Conservation (phyloP, 1,140 invertebrate species). For the Pseudomyrmex pallidus region DNA sequence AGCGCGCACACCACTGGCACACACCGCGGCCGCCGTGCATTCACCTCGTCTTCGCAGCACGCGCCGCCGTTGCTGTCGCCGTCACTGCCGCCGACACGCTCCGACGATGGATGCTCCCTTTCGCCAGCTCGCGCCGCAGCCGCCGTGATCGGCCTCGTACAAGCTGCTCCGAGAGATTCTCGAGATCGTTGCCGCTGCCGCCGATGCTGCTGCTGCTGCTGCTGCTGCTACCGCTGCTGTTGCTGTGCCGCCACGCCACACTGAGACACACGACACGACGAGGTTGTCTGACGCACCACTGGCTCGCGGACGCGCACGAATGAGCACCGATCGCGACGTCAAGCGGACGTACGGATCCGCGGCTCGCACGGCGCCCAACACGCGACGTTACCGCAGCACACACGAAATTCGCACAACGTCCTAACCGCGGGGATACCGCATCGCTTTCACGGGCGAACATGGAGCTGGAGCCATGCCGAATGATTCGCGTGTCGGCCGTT, state of each 20-base stretch:
- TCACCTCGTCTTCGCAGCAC: conserved; percentile 77
- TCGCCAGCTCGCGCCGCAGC: conserved; percentile 55
- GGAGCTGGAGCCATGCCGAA: conserved; percentile 79
- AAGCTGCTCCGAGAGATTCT: conserved; percentile 37
- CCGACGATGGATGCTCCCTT: conserved; percentile 50
- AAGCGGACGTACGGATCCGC: conserved; percentile 9
- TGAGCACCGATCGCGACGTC: conserved; percentile 22
- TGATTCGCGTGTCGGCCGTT: conserved; percentile 71
- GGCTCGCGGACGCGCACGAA: conserved; percentile 28
- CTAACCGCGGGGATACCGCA: conserved; percentile 82
- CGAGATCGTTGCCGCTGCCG: neutral
- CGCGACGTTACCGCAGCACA: conserved; percentile 73
- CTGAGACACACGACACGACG: conserved; percentile 55
- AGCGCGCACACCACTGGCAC: conserved; percentile 75
- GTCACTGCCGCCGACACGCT: conserved; percentile 55
- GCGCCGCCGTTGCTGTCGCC: conserved; percentile 72
- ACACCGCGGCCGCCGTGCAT: conserved; percentile 79
- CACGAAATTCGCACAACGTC: conserved; percentile 78
- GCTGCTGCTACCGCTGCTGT: neutral
- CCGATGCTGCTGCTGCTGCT: neutral
- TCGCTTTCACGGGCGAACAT: conserved; percentile 81
- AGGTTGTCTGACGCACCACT: conserved; percentile 57
- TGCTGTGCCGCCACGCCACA: conserved; percentile 66
- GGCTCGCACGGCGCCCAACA: conserved; percentile 44
- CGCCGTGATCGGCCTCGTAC: conserved; percentile 40